Conservation (phyloP, 2,113 vertebrate species). For the Synodontis membranacea region DNA sequence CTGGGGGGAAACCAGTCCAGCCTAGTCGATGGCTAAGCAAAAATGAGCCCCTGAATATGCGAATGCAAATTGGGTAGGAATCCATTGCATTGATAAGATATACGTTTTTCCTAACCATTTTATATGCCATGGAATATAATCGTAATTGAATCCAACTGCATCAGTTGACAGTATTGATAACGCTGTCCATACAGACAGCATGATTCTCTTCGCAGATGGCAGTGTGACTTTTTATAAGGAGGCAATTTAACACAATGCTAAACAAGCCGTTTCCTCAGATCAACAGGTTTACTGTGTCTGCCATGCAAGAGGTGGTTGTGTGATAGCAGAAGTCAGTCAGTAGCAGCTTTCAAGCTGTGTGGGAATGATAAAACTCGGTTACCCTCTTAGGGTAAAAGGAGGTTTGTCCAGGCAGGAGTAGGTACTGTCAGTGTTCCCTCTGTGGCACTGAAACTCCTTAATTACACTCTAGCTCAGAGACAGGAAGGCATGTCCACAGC, state of each 20-base stretch:
- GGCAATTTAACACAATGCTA: background rate
- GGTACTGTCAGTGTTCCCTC: conserved; percentile 52
- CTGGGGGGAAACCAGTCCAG: conserved; percentile 23
- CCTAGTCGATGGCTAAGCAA: conserved; percentile 20
- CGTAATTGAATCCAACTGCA: conserved; percentile 31
- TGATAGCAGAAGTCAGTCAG: conserved; percentile 47
- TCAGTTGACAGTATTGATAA: conserved; percentile 1
- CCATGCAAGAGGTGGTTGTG: conserved; percentile 45
- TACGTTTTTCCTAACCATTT: background rate
- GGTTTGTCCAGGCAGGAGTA: conserved; percentile 52
- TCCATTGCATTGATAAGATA: background rate
- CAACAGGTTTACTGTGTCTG: conserved; percentile 2
- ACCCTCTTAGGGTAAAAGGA: conserved; percentile 54
- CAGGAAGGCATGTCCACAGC: conserved; percentile 7
- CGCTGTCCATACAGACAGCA: background rate
- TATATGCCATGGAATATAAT: conserved; percentile 1
- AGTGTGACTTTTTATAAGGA: background rate
- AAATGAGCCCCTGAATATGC: conserved; percentile 17
- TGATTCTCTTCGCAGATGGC: background rate
- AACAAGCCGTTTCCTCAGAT: conserved; percentile 35
- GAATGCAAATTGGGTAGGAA: conserved; percentile 15
- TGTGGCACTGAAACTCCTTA: conserved; percentile 50
- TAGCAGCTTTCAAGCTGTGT: conserved; percentile 62
- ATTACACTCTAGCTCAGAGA: conserved; percentile 56
- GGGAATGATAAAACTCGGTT: conserved; percentile 63